These are phyloP conservation scores for Chelon auratus DNA, from an alignment of 2,797 vertebrate genomes.

Conservation along the genomic window DNA sequence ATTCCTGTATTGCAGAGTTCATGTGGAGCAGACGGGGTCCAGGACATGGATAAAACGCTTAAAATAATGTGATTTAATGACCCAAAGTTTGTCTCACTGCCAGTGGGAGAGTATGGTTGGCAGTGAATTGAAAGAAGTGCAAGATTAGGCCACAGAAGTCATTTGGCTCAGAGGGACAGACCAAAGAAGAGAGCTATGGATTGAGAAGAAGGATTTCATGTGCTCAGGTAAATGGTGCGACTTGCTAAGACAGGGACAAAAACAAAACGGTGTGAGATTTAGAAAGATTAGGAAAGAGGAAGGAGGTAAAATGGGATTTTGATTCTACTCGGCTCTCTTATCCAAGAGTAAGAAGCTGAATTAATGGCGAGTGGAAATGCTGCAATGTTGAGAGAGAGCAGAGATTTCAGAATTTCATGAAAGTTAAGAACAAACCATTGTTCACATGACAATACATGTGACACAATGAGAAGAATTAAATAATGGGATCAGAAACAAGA, in stretches of 20 bases:
- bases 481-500: conserved; percentile 17
- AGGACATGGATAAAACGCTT: conserved; percentile 53
- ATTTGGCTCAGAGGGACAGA: conserved; percentile 64
- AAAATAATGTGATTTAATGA: conserved; percentile 66
- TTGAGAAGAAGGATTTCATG: conserved; percentile 51
- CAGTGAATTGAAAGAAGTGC: conserved; percentile 55
- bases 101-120: conserved; percentile 61
- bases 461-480: conserved; percentile 12
- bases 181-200: conserved; percentile 42
- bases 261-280: conserved; percentile 57
- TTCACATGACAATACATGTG: conserved; percentile 19
- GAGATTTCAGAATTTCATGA: conserved; percentile 35
- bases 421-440: conserved; percentile 21
- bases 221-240: conserved; percentile 58
- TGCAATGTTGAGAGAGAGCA: conserved; percentile 27
- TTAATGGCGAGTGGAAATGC: conserved; percentile 47
- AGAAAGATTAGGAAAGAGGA: conserved; percentile 54
- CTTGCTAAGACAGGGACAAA: conserved; percentile 52
- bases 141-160: conserved; percentile 62
- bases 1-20: conserved; percentile 13
- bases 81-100: conserved; percentile 65
- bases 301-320: conserved; percentile 47
- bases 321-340: conserved; percentile 50
- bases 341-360: conserved; percentile 47
- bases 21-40: conserved; percentile 3